Conservation (phyloP, 1,140 invertebrate genomes). For the Littorina saxatilis region DNA sequence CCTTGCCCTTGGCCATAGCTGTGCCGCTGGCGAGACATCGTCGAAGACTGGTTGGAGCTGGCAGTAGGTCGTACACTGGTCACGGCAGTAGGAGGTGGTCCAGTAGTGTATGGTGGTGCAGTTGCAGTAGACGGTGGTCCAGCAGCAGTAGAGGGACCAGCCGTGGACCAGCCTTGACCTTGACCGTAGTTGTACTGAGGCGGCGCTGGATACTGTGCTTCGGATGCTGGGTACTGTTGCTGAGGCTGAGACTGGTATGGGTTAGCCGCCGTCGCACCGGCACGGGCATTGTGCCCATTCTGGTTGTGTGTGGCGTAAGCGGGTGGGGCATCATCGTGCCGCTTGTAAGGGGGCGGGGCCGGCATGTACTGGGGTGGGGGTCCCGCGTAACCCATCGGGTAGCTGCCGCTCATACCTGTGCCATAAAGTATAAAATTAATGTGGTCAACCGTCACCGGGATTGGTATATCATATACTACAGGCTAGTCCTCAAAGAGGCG, state of each 20-base stretch:
- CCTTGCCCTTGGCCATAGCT: neutral
- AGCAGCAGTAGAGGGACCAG: too few species aligned
- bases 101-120: neutral
- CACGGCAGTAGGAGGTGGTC: neutral
- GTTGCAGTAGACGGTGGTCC: too few species aligned
- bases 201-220: too few species aligned
- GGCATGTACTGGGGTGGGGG: neutral
- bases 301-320: neutral
- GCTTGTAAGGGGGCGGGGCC: constrained; percentile 18
- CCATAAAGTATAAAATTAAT: neutral
- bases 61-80: neutral
- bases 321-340: constrained; percentile 4
- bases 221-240: too few species aligned
- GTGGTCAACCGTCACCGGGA: neutral
- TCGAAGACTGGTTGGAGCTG: too few species aligned
- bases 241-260: too few species aligned
- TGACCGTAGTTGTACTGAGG: too few species aligned
- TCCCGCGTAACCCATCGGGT: neutral
- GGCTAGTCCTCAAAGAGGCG: neutral
- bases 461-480: neutral
- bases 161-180: too few species aligned
- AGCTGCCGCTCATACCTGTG: constrained; percentile 2
- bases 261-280: neutral
- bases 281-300: neutral
- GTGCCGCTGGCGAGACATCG: neutral